Evolutionary conservation across 2,113 vertebrate species (phyloP).

Genomic region (Tapirus terrestris): DNA sequence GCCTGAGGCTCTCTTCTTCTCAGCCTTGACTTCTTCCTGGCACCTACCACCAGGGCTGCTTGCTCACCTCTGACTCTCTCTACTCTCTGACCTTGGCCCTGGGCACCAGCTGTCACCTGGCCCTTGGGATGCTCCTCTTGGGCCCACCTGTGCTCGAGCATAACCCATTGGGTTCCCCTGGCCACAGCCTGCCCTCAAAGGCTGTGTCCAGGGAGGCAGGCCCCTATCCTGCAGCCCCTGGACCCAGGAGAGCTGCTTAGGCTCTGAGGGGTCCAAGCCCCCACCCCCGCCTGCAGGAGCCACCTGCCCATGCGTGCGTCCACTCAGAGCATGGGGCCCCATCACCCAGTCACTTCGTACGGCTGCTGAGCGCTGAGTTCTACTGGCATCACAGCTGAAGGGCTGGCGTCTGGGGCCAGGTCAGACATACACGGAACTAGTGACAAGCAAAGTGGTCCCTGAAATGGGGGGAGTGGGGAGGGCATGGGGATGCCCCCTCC

Average conservation of each 20-base stretch:
- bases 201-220: neutral
- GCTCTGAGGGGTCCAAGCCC: neutral
- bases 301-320: neutral
- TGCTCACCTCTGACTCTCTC: neutral
- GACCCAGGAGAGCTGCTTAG: neutral
- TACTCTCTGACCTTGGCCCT: neutral
- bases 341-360: neutral
- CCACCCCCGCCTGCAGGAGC: neutral
- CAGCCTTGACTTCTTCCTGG: neutral
- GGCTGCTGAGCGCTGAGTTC: neutral
- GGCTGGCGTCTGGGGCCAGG: neutral
- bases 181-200: neutral
- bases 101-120: neutral
- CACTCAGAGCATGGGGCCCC: neutral
- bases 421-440: neutral
- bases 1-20: neutral
- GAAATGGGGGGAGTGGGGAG: too few relatives aligned
- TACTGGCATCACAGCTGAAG: too few relatives aligned
- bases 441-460: neutral
- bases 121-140: neutral
- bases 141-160: neutral
- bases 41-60: neutral
- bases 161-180: neutral
- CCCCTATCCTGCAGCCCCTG: neutral
- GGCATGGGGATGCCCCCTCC: neutral